A percentile compares a stretch with the other conserved stretches of the same genome.
Conservation (phyloP, 2,888 invertebrate genomes). For the Bhutanitis thaidina region DNA sequence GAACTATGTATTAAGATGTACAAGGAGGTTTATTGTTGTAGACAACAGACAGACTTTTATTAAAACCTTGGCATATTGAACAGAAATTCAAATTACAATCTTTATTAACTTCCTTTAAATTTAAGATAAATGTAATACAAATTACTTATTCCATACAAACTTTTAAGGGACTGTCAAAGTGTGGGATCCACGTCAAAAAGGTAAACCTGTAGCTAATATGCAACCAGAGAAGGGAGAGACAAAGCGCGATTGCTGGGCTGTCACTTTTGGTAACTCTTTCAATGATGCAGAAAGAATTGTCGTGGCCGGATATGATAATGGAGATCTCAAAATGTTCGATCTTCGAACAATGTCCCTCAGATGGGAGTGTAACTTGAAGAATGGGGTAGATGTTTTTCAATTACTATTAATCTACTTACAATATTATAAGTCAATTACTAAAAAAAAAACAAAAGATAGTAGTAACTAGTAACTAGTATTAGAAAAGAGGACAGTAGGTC, state of each 20-base stretch:
- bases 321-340: constrained; percentile 96
- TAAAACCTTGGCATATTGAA: too few species aligned
- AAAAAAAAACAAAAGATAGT: too few species aligned
- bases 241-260: constrained; percentile 95
- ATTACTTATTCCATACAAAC: background rate
- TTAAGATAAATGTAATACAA: too few species aligned
- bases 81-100: too few species aligned
- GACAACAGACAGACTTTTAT: too few species aligned
- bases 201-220: constrained; percentile 93
- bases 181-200: constrained; percentile 96
- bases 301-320: constrained; percentile 97
- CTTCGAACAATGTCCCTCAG: constrained; percentile 88
- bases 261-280: constrained; percentile 94
- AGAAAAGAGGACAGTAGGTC: too few species aligned
- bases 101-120: too few species aligned
- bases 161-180: constrained; percentile 89
- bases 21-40: too few species aligned
- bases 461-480: too few species aligned
- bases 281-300: constrained; percentile 92
- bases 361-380: constrained; percentile 96
- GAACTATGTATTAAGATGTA: too few species aligned
- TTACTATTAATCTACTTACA: too few species aligned
- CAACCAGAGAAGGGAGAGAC: constrained; percentile 85
- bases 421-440: too few species aligned
- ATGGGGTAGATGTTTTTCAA: constrained; percentile 82